phyloP scores from a whole-genome alignment of 1,140 invertebrate genomes.

The Nylanderia fulva region DNA sequence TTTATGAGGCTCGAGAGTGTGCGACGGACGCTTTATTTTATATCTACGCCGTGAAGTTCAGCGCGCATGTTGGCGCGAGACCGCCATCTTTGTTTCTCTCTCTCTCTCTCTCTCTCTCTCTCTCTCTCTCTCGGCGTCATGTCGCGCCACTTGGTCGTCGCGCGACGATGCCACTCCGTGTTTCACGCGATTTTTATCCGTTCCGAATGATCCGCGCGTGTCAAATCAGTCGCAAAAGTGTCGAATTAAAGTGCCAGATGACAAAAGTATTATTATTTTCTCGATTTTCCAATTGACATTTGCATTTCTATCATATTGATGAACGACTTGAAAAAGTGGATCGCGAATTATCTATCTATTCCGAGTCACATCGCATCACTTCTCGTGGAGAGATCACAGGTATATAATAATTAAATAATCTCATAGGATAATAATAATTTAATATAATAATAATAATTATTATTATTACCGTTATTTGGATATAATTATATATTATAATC shows the following conservation, averaged over 20 bases:
- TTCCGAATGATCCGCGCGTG: not conserved
- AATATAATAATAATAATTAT: too few species aligned
- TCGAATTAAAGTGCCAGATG: not conserved
- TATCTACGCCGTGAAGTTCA: conserved; percentile 28
- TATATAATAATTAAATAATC: too few species aligned
- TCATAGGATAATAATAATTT: too few species aligned
- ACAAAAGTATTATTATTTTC: not conserved
- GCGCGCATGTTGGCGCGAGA: conserved; percentile 36
- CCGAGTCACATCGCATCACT: not conserved
- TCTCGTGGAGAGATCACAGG: not conserved
- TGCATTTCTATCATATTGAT: not conserved
- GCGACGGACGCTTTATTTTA: not conserved
- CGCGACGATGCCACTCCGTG: not conserved
- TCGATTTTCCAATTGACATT: not conserved
- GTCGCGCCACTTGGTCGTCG: not conserved
- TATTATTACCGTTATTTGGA: too few species aligned
- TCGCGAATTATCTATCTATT: not conserved
- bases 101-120: too few species aligned
- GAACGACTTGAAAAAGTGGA: not conserved
- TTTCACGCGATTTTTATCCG: not conserved
- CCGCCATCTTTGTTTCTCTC: conserved; percentile 23
- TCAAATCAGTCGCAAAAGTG: conserved; percentile 2
- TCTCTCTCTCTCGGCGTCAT: too few species aligned
- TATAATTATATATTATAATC: too few species aligned
- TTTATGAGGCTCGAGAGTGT: conserved; percentile 5